Conservation (phyloP, 2,113 vertebrate genomes). For the Pterophyllum scalare region DNA sequence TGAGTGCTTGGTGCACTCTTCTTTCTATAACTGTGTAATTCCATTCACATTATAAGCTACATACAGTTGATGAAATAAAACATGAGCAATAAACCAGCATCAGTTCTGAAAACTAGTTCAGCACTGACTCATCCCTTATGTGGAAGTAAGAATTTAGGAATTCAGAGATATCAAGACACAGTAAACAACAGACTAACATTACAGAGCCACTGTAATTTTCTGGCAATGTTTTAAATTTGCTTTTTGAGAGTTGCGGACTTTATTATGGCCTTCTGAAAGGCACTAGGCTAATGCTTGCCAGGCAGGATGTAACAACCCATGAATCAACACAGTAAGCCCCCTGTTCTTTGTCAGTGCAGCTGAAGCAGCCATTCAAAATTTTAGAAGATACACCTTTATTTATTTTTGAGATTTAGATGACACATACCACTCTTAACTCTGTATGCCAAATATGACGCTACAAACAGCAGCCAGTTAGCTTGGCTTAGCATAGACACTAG, state of each 20-base stretch:
- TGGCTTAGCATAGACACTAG: background rate
- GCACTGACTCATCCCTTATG: conserved; percentile 11
- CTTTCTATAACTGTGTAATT: conserved; percentile 8
- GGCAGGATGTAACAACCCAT: background rate
- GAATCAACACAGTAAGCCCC: background rate
- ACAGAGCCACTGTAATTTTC: conserved; percentile 13
- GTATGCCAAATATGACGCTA: background rate
- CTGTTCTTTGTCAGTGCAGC: background rate
- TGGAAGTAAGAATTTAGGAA: conserved; percentile 22
- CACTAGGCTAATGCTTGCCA: background rate
- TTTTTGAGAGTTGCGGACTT: background rate
- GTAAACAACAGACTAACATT: conserved; percentile 24
- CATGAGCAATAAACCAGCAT: background rate
- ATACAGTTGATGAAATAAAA: conserved; percentile 16
- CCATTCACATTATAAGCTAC: background rate
- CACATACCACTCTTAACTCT: background rate
- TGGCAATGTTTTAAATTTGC: conserved; percentile 1
- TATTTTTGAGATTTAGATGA: background rate
- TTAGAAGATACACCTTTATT: background rate
- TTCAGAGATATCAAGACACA: conserved; percentile 33
- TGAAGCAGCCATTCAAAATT: background rate
- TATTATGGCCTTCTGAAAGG: background rate
- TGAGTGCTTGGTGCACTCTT: background rate
- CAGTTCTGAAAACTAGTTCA: background rate
- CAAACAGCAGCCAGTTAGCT: background rate